Evolutionary conservation across 2,888 invertebrate species (phyloP).

Genomic region (Hedychridium roseum): DNA sequence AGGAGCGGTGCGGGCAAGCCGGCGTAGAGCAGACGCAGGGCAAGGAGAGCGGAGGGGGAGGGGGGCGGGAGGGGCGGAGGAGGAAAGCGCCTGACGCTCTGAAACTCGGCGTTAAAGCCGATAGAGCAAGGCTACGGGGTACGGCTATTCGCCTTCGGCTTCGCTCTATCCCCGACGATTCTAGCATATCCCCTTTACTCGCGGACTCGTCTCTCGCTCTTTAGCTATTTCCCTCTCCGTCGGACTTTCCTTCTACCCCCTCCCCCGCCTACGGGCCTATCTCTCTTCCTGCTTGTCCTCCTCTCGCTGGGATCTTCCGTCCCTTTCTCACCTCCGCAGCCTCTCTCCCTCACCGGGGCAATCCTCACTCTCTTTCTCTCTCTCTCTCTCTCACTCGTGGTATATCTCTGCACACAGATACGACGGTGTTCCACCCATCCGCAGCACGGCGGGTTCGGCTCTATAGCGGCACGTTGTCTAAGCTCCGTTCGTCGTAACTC

Average conservation of each 20-base stretch:
- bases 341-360: constrained; percentile 2
- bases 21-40: constrained; percentile 24
- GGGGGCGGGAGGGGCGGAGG: constrained; percentile 10
- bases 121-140: constrained; percentile 29
- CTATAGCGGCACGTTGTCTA: no score
- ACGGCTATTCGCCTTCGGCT: constrained; percentile 3
- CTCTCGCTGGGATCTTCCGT: background rate
- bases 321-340: constrained; percentile 1
- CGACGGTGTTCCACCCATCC: constrained; percentile 30
- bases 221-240: background rate
- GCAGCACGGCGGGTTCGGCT: no score
- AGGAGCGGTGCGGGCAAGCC: constrained; percentile 25
- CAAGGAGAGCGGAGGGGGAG: constrained; percentile 9
- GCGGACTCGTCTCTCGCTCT: constrained; percentile 5
- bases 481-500: no score
- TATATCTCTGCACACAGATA: constrained; percentile 27
- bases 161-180: constrained; percentile 16
- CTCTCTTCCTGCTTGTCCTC: background rate
- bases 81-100: constrained; percentile 29
- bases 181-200: constrained; percentile 37
- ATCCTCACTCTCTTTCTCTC: constrained; percentile 1
- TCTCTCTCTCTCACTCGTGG: constrained; percentile 6
- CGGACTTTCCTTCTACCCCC: background rate
- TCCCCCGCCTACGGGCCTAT: background rate
- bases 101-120: constrained; percentile 46